Percentiles rank a stretch among this genome's conserved stretches.
These are phyloP conservation scores for Pseudomyrmex cubaensis DNA, from an alignment of 1,140 invertebrate species.

Conservation along the genomic window DNA sequence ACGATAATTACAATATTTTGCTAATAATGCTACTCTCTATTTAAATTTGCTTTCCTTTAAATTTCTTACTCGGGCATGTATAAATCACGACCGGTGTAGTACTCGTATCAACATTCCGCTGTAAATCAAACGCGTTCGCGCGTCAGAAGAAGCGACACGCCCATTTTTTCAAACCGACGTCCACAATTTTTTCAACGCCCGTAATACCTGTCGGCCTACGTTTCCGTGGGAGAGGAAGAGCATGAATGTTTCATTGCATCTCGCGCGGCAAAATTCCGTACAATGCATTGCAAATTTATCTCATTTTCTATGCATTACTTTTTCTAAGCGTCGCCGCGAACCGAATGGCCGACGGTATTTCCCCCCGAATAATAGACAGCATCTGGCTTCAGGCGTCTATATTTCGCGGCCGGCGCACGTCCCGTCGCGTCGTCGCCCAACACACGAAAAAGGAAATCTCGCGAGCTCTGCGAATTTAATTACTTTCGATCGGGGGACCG, in stretches of 20 bases:
- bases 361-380: conserved; percentile 48
- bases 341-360: conserved; percentile 47
- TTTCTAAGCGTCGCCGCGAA: conserved; percentile 54
- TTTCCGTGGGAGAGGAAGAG: conserved; percentile 23
- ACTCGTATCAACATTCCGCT: neutral
- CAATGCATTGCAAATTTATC: conserved; percentile 63
- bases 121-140: conserved; percentile 43
- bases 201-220: conserved; percentile 22
- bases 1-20: conserved; percentile 9
- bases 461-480: conserved; percentile 44
- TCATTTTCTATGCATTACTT: conserved; percentile 63
- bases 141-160: conserved; percentile 34
- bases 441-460: neutral
- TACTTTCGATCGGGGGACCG: conserved; percentile 47
- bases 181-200: conserved; percentile 41
- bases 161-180: conserved; percentile 43
- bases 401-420: conserved; percentile 8
- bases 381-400: conserved; percentile 25
- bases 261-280: conserved; percentile 54
- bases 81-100: neutral
- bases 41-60: neutral
- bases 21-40: neutral
- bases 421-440: too few species aligned
- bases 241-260: conserved; percentile 60
- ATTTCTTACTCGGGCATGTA: neutral